Base-by-base conservation (phyloP, 2,113 vertebrate species). In the Narcine bancroftii region DNA sequence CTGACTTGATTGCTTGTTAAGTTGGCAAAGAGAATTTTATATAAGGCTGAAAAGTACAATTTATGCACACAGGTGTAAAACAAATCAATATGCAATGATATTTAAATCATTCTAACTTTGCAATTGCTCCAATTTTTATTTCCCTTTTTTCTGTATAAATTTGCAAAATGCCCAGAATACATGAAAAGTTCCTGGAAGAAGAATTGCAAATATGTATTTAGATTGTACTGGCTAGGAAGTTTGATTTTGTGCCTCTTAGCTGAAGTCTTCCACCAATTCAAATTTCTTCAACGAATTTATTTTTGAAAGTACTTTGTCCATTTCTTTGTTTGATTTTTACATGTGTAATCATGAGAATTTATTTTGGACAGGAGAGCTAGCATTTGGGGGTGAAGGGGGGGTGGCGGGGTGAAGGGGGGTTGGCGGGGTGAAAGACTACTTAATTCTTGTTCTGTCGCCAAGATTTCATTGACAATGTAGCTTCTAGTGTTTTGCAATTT, bases 1-100 rank as follows among this genome's bases (percentile, higher is more conserved):
- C 56, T 56, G 79, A 83, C 79, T 83, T 83, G 79, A 83, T 56
- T 83, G 79, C 79, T 33, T 83, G 47, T 83, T 85, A n/a, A 60
- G 11, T 85, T 85, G 81, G 53, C 21, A 60, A 36, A 56, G 53
- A 19, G 15, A 60, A 60, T 21, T 3, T n/a, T n/a, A 60, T 36
- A 60, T 60, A 39, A 33, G 13, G 29, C 26, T 83, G 47, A 33
- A 83, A 83, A 83, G 33, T 33, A 53, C 11, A 53, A 83, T 83
- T 56, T 60, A 85, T 85, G 33, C 33, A 6, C 79, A 83, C 79
- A 33, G 79, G 47, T 53, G 10, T 53, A 36, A 60, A 19, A 53
- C 45, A n/a, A 53, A 36, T 85, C 50, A 85, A 17, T 85, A 21
- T 60, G 81, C 33, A 60, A 2, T 85, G 81, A 0, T 60, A 60